Conservation (phyloP, 2,797 vertebrate species). For the Danio tinwini region DNA sequence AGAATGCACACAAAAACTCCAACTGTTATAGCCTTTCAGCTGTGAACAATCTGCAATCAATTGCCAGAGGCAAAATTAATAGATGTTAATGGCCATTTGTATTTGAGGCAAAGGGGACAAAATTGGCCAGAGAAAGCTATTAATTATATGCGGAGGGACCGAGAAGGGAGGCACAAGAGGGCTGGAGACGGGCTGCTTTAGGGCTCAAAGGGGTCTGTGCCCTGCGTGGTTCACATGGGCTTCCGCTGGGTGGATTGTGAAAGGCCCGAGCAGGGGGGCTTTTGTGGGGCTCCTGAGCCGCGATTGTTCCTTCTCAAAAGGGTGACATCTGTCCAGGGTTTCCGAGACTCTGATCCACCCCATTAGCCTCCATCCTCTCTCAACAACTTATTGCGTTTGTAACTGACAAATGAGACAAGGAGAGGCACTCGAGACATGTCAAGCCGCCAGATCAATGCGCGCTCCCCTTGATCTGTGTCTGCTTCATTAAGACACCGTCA, state of each 20-base stretch:
- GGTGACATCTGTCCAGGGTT: conserved; percentile 77
- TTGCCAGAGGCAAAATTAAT: conserved; percentile 83
- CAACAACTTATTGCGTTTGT: conserved; percentile 61
- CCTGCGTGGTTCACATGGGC: conserved; percentile 76
- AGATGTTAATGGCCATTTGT: conserved; percentile 80
- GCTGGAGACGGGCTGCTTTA: conserved; percentile 63
- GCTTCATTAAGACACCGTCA: conserved; percentile 51
- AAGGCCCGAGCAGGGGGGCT: conserved; percentile 69
- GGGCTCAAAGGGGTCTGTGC: conserved; percentile 65
- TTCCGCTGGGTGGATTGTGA: conserved; percentile 67
- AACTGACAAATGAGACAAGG: conserved; percentile 64
- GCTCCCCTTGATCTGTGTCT: conserved; percentile 51
- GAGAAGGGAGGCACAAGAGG: conserved; percentile 59
- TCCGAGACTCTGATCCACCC: conserved; percentile 69
- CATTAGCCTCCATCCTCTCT: conserved; percentile 65
- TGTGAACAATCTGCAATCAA: conserved; percentile 68
- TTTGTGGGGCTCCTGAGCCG: conserved; percentile 70
- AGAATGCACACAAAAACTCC: conserved; percentile 71
- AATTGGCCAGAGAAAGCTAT: conserved; percentile 75
- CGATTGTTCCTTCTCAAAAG: conserved; percentile 76
- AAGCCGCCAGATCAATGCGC: conserved; percentile 53
- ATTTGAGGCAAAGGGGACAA: conserved; percentile 75
- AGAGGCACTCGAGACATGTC: conserved; percentile 57
- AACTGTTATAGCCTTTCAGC: conserved; percentile 77
- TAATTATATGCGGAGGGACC: conserved; percentile 76